Percentiles rank a stretch among this genome's conserved stretches.
Conservation (phyloP, 2,797 vertebrate genomes). For the Mus spretus region DNA sequence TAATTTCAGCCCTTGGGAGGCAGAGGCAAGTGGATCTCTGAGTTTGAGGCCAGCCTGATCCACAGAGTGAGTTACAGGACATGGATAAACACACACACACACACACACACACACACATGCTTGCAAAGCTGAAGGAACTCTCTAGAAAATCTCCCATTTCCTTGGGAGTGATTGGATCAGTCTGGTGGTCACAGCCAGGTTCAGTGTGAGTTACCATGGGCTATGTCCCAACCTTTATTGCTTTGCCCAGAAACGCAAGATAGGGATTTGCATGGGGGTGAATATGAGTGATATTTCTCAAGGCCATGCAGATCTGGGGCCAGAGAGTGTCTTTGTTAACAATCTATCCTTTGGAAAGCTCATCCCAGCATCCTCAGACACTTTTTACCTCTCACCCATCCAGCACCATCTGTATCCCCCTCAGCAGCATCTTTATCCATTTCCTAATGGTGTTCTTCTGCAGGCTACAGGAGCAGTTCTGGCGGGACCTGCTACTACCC, state of each 20-base stretch:
- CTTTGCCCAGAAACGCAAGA: not conserved
- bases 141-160: not conserved
- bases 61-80: not conserved
- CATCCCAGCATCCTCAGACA: not conserved
- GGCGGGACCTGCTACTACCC: not conserved
- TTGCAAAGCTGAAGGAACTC: not conserved
- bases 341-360: not conserved
- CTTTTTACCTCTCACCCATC: no score
- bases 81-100: no score
- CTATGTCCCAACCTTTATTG: not conserved
- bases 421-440: not conserved
- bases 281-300: not conserved
- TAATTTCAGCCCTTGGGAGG: not conserved
- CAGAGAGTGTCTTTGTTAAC: not conserved
- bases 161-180: not conserved
- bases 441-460: no score
- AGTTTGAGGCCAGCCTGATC: not conserved
- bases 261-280: not conserved
- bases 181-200: not conserved
- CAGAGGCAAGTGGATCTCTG: not conserved
- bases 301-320: not conserved
- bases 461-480: fast-evolving
- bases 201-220: not conserved
- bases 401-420: fast-evolving
- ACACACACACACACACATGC: no score